Percentiles rank a stretch among this genome's conserved stretches.
These are phyloP conservation scores for Helicoverpa zea DNA, from an alignment of 1,140 invertebrate genomes.

Conservation along the genomic window DNA sequence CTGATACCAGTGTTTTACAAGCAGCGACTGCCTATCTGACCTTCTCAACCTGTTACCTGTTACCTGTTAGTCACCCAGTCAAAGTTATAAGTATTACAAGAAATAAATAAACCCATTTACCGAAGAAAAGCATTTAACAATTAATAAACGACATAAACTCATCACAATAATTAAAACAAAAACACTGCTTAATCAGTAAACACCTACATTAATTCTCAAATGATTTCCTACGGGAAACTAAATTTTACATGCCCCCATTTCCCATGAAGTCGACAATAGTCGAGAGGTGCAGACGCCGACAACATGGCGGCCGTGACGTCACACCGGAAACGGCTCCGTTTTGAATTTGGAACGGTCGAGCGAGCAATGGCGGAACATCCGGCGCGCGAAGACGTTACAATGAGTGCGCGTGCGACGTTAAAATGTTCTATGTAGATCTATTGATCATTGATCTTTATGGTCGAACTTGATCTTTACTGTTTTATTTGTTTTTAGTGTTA, in stretches of 20 bases:
- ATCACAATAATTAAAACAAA: conserved; percentile 1
- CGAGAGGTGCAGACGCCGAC: conserved; percentile 69
- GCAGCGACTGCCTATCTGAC: too few species aligned
- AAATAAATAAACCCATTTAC: too few species aligned
- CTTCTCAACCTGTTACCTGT: too few species aligned
- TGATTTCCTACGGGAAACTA: conserved; percentile 70
- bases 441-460: conserved; percentile 49
- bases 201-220: conserved; percentile 7
- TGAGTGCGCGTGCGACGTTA: conserved; percentile 72
- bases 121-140: too few species aligned
- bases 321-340: conserved; percentile 85
- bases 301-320: conserved; percentile 84
- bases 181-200: conserved; percentile 4
- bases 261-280: conserved; percentile 73
- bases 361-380: conserved; percentile 85
- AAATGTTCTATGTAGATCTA: conserved; percentile 49
- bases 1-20: too few species aligned
- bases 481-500: conserved; percentile 23
- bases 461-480: conserved; percentile 36
- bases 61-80: too few species aligned
- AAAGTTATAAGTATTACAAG: too few species aligned
- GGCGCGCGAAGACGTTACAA: conserved; percentile 82
- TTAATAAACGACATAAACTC: neutral
- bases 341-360: conserved; percentile 86
- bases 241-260: conserved; percentile 76